Evolutionary conservation across 2,888 invertebrate genomes (phyloP).

Genomic region (Agrochola macilenta): DNA sequence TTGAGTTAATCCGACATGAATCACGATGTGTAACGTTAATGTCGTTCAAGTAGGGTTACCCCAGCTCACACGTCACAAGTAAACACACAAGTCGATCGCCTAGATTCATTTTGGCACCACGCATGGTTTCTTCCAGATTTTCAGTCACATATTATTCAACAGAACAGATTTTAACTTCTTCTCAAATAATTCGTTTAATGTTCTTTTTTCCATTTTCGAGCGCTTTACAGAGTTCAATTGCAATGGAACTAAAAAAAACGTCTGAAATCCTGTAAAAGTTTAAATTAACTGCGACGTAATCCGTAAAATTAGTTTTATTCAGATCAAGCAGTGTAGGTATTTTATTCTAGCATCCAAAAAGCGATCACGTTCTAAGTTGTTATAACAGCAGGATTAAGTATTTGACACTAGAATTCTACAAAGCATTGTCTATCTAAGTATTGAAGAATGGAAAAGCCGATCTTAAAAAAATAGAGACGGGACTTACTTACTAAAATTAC

Average conservation of each 20-base stretch:
- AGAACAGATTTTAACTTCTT: not conserved
- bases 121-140: not conserved
- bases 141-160: conserved; percentile 12
- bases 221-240: not conserved
- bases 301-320: conserved; percentile 50
- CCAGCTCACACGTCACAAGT: conserved; percentile 11
- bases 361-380: not conserved
- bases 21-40: conserved; percentile 62
- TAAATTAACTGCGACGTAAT: conserved; percentile 36
- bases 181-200: no score
- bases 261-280: conserved; percentile 30
- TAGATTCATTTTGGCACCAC: conserved; percentile 16
- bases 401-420: not conserved
- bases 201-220: conserved; percentile 5
- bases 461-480: not conserved
- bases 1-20: conserved; percentile 61
- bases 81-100: conserved; percentile 2
- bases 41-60: conserved; percentile 54
- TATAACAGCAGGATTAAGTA: not conserved
- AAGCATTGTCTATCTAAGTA: not conserved
- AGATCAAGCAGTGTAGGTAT: conserved; percentile 7
- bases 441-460: conserved; percentile 1
- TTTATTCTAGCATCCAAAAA: conserved; percentile 12
- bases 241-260: conserved; percentile 11
- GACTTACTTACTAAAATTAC: conserved; percentile 11